Conservation (phyloP, 2,113 vertebrate genomes). For the Tinamus guttatus region DNA sequence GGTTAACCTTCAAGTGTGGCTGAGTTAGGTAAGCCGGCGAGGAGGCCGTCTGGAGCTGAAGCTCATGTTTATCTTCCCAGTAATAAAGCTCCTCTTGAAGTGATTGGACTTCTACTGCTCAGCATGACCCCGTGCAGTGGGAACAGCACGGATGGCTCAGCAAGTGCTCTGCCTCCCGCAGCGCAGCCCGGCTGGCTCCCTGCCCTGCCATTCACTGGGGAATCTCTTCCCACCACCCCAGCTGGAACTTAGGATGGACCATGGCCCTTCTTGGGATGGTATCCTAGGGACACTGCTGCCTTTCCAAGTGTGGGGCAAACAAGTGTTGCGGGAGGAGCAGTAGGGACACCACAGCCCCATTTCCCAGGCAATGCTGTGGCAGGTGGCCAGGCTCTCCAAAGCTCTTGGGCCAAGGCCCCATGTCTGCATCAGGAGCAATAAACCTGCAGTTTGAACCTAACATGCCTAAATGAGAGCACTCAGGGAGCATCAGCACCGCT, state of each 20-base stretch:
- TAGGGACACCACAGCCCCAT: neutral
- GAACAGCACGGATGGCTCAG: neutral
- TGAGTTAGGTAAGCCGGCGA: neutral
- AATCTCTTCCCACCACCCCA: neutral
- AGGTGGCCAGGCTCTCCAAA: neutral
- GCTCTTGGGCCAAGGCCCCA: neutral
- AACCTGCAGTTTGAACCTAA: neutral
- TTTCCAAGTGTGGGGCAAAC: neutral
- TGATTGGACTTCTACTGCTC: neutral
- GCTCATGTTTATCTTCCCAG: neutral
- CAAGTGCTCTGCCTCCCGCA: neutral
- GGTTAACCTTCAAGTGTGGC: slow-evolving; percentile 18
- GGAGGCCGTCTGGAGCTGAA: neutral
- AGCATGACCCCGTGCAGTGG: neutral
- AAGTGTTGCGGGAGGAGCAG: neutral
- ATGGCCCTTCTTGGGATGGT: neutral
- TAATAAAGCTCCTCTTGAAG: slow-evolving; percentile 9
- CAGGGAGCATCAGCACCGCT: neutral
- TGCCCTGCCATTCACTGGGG: neutral
- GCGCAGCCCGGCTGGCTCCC: too few species aligned
- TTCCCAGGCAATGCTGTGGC: neutral
- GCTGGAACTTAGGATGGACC: neutral
- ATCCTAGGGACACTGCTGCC: neutral
- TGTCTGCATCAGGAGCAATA: neutral
- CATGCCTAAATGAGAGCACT: too few species aligned